phyloP scores from a whole-genome alignment of 2,797 vertebrate genomes.

The Toxotes lorentzi region DNA sequence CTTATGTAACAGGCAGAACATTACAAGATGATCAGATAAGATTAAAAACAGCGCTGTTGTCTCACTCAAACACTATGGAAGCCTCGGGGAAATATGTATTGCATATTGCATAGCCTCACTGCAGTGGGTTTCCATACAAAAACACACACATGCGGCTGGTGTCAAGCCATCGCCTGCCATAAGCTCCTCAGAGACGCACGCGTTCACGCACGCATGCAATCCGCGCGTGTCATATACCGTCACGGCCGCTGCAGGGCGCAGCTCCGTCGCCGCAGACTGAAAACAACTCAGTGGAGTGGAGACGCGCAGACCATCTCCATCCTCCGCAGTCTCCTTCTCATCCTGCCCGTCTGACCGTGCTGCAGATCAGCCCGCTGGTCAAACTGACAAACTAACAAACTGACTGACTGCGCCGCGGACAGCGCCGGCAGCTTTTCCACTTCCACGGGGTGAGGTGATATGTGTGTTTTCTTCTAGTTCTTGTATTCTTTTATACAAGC shows the following conservation, averaged over 20 bases:
- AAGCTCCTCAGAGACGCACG: conserved; percentile 26
- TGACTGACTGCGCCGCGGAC: conserved; percentile 11
- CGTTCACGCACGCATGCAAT: background rate
- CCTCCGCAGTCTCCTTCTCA: conserved; percentile 81
- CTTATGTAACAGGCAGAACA: background rate
- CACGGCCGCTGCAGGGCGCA: conserved; percentile 76
- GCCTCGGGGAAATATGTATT: background rate
- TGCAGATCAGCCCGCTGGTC: conserved; percentile 14
- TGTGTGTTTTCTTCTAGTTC: background rate
- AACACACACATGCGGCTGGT: background rate
- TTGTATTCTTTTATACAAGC: background rate
- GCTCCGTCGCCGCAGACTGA: conserved; percentile 49
- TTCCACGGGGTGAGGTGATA: conserved; percentile 71
- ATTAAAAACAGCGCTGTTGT: background rate
- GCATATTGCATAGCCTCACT: background rate
- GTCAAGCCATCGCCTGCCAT: conserved; percentile 16
- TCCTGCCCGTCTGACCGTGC: conserved; percentile 49
- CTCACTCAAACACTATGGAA: background rate
- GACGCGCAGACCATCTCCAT: conserved; percentile 65
- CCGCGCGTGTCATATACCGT: background rate
- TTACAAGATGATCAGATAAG: too few relatives aligned
- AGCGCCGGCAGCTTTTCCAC: conserved; percentile 39
- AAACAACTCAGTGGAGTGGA: conserved; percentile 37
- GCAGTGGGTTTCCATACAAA: background rate
- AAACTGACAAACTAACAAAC: conserved; percentile 9